Percentiles rank a stretch among this genome's conserved stretches.
phyloP scores from a whole-genome alignment of 1,140 invertebrate species.

The Drosophila parvula region DNA sequence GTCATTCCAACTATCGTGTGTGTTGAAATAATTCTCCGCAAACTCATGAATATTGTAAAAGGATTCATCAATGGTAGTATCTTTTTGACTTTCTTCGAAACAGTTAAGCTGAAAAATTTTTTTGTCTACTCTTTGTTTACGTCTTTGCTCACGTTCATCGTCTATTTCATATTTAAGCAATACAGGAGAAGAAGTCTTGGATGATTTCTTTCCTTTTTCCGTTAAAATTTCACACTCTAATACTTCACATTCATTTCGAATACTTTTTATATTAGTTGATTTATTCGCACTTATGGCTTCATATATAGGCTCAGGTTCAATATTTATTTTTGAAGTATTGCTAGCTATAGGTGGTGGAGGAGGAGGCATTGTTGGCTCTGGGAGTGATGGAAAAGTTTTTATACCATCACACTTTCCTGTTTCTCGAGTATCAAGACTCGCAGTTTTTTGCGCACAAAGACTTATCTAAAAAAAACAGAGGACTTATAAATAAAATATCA shows the following conservation, averaged over 20 bases:
- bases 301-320: constrained; percentile 90
- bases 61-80: constrained; percentile 81
- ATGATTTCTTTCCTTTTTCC: constrained; percentile 14
- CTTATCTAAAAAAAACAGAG: constrained; percentile 47
- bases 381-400: constrained; percentile 87
- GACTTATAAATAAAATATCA: background rate
- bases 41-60: constrained; percentile 96
- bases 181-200: background rate
- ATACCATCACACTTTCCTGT: constrained; percentile 62
- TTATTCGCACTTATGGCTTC: constrained; percentile 87
- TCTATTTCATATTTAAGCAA: constrained; percentile 23
- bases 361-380: constrained; percentile 90
- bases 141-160: constrained; percentile 88
- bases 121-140: constrained; percentile 93
- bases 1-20: constrained; percentile 93
- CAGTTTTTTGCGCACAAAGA: constrained; percentile 44
- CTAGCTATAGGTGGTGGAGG: constrained; percentile 85
- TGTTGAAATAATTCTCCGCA: constrained; percentile 96
- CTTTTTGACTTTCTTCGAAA: constrained; percentile 85
- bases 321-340: constrained; percentile 64
- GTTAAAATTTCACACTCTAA: constrained; percentile 3
- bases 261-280: background rate
- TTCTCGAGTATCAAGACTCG: background rate
- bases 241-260: background rate
- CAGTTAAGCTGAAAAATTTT: constrained; percentile 91